These are phyloP conservation scores for Trinectes maculatus DNA, from an alignment of 2,113 vertebrate species.

Conservation along the genomic window DNA sequence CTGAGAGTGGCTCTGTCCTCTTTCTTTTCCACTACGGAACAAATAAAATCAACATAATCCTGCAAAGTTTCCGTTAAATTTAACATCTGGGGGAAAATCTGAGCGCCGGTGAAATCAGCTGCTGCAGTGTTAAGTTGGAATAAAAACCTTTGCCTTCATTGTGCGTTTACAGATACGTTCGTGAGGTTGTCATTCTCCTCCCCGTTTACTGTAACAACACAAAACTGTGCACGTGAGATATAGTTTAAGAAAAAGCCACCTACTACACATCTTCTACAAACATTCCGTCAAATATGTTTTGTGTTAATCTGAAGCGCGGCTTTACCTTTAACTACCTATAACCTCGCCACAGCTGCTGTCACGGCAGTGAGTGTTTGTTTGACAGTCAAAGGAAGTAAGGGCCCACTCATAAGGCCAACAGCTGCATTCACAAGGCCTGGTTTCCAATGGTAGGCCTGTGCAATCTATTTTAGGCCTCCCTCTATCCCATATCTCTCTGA, in stretches of 20 bases:
- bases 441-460: constrained; percentile 42
- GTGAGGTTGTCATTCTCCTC: background rate
- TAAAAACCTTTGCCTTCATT: constrained; percentile 33
- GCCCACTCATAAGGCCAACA: constrained; percentile 72
- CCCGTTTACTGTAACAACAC: background rate
- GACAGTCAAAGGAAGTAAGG: constrained; percentile 14
- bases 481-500: constrained; percentile 51
- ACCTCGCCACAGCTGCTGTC: constrained; percentile 15
- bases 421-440: constrained; percentile 65
- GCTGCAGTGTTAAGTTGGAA: constrained; percentile 34
- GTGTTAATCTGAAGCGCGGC: background rate
- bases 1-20: background rate
- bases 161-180: constrained; percentile 5
- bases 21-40: background rate
- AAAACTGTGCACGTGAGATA: constrained; percentile 4
- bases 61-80: constrained; percentile 32
- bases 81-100: constrained; percentile 38
- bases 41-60: constrained; percentile 21
- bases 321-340: constrained; percentile 13
- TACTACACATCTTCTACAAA: background rate
- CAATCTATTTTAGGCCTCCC: constrained; percentile 62
- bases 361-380: constrained; percentile 27
- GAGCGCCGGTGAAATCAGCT: constrained; percentile 35
- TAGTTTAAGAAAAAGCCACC: background rate
- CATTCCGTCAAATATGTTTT: background rate